Evolutionary conservation across 2,888 invertebrate genomes (phyloP), one percentile per base, ranked within the genome.

Genomic region (Liodrosophila aerea): DNA sequence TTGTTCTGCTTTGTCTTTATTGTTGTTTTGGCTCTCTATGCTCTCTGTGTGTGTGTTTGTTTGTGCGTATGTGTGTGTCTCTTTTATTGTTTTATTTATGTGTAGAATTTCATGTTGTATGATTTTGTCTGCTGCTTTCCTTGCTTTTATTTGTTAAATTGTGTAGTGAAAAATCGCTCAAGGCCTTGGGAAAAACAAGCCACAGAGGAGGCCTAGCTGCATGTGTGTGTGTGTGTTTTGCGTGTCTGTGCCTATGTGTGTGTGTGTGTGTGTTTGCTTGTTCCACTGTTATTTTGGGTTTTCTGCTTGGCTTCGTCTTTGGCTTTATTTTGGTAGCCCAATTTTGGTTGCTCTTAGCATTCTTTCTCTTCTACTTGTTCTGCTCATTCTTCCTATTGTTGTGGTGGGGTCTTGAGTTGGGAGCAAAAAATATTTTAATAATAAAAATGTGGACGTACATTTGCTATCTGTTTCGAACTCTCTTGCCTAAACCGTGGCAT

Each of bases 1-100:
- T 84, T 80, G 76, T 69, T 78, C 57, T 63, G 65, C 52, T 61
- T 58, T 22, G 22, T 22, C 40, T 59, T 53, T 37, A 34, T 59
- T 53, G 41, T 53, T 49, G 60, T 67, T 36, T 22, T 54, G 27
- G 9, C 33, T 40, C 22, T 46, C 9, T 45, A 27, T 33, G 18
- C 7, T n/a, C 27, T 39, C n/a, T 56, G 15, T 54, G 36, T 51
- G 37, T 58, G 34, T 60, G 63, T 50, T 33, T 70, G 18, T 37
- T 9, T 54, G 15, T 58, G 30, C 44, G 39, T 47, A 37, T 61
- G 58, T 60, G 44, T 68, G 64, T 57, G 61, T 46, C 59, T 37
- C 62, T 83, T 86, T 84, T 86, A 81, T 81, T 81, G 86, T 86
- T 86, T 81, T 81, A 81, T 86, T 86, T 84, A 64, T 85, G 64